Evolutionary conservation across 2,797 vertebrate genomes (phyloP).

Genomic region (Enoplosus armatus): DNA sequence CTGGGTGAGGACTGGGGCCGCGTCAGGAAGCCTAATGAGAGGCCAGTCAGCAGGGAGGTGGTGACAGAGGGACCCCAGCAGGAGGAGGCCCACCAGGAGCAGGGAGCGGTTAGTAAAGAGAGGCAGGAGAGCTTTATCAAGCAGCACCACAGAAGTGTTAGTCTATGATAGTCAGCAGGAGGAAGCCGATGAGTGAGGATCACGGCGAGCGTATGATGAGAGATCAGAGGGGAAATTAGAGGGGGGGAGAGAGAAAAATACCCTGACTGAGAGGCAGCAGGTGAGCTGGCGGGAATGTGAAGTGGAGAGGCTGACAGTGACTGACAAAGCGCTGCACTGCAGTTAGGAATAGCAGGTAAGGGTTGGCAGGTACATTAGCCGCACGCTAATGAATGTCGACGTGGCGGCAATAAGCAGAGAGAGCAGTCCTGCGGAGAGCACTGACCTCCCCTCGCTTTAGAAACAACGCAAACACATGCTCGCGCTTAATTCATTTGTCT

Average conservation of each 20-base stretch:
- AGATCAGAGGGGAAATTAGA: slow-evolving; percentile 17
- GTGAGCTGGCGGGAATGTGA: slow-evolving; percentile 5
- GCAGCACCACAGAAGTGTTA: slow-evolving; percentile 84
- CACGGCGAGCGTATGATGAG: background rate
- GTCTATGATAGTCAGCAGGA: slow-evolving; percentile 72
- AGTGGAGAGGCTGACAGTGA: slow-evolving; percentile 28
- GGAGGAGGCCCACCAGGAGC: slow-evolving; percentile 2
- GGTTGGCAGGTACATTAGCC: slow-evolving; percentile 32
- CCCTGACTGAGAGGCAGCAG: background rate
- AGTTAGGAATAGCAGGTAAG: slow-evolving; percentile 25
- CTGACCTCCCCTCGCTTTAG: slow-evolving; percentile 17
- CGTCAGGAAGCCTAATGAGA: slow-evolving; percentile 54
- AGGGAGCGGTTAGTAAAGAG: slow-evolving; percentile 45
- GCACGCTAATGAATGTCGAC: slow-evolving; percentile 53
- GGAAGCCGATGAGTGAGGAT: background rate
- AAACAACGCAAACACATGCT: slow-evolving; percentile 4
- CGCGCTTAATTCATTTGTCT: background rate
- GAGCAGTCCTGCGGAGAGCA: slow-evolving; percentile 1
- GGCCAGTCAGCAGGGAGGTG: slow-evolving; percentile 20
- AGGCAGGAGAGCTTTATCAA: slow-evolving; percentile 78
- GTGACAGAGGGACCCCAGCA: background rate
- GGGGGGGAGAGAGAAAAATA: background rate
- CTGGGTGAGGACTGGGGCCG: slow-evolving; percentile 69
- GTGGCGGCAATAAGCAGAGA: slow-evolving; percentile 27
- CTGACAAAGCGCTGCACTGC: slow-evolving; percentile 22